Conservation (phyloP, 1,140 invertebrate genomes). For the Plodia interpunctella region DNA sequence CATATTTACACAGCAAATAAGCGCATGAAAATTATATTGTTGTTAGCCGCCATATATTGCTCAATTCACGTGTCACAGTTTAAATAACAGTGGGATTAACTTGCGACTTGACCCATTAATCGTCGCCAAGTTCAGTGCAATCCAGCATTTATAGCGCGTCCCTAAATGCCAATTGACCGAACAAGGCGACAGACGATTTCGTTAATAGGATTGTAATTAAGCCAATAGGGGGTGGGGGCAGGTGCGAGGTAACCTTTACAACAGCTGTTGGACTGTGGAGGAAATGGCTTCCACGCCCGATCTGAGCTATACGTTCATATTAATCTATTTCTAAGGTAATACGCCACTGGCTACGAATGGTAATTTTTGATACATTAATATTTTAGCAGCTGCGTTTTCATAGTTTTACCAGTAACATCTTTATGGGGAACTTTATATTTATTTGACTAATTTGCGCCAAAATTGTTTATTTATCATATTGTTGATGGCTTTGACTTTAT, state of each 20-base stretch:
- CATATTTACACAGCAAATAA: too few relatives aligned
- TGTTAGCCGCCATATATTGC: too few relatives aligned
- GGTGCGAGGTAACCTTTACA: slow-evolving; percentile 64
- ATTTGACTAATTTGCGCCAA: too few relatives aligned
- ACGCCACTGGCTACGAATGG: slow-evolving; percentile 22
- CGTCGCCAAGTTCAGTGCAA: not conserved
- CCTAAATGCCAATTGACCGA: slow-evolving; percentile 36
- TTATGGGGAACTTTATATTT: too few relatives aligned
- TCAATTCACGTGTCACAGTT: too few relatives aligned
- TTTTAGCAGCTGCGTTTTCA: slow-evolving; percentile 29
- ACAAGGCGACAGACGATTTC: slow-evolving; percentile 39
- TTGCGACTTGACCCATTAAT: not conserved
- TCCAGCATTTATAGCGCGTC: slow-evolving; percentile 11
- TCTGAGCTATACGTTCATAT: slow-evolving; percentile 35
- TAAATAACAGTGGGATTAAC: not conserved
- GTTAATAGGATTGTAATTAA: slow-evolving; percentile 62
- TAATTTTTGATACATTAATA: slow-evolving; percentile 14
- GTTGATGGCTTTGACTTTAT: too few relatives aligned
- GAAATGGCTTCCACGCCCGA: slow-evolving; percentile 48
- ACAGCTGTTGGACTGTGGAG: slow-evolving; percentile 58
- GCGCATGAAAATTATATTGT: too few relatives aligned
- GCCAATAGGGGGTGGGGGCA: slow-evolving; percentile 41
- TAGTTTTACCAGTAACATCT: too few relatives aligned
- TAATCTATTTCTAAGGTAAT: slow-evolving; percentile 63
- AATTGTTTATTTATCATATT: too few relatives aligned